Evolutionary conservation across 2,888 invertebrate species (phyloP), one percentile per base, ranked within the genome.

Genomic region (Ophonus ardosiacus): DNA sequence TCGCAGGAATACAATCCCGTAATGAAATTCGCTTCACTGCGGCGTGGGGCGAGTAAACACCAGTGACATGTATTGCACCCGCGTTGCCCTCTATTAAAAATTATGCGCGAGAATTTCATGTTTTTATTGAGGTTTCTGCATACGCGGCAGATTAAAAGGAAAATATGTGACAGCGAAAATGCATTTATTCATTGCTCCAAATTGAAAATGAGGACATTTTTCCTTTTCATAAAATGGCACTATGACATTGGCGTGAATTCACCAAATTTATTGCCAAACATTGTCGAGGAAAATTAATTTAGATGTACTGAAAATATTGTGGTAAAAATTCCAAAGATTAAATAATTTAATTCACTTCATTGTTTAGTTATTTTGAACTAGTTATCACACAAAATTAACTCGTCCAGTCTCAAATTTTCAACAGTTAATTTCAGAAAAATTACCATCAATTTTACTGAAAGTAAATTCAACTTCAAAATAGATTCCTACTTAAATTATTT

Each of bases 1-100:
- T 38, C 83, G 74, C 43, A 38, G 40, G 61, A 83, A 74, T 59
- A 83, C 83, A 83, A 83, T 71, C 76, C 59, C 76, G 61, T 83
- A 83, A 83, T 83, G 83, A 83, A 83, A 83, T 78, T 78, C 31
- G 31, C 31, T 31, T 78, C n/a, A 24, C 63, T 21, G 68, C 40
- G 68, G 68, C 7, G 68, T n/a, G n/a, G 15, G 21, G 15, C 10
- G 65, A 24, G 65, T 65, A 65, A 65, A 65, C 31, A 65, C n/a
- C 24, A 24, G 65, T 65, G 65, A 65, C 65, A 65, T 31, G 68
- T 38, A 68, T 68, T 68, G 40, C 68, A 68, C 68, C 68, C 31
- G 13, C 31, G 65, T n/a, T 31, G 18, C 24, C 24, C 40, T n/a
- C 31, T 68, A 68, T 68, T 68, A 68, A 68, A 68, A 68, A 68